These are phyloP conservation scores for Linepithema humile DNA, from an alignment of 1,140 invertebrate species.

Conservation along the genomic window DNA sequence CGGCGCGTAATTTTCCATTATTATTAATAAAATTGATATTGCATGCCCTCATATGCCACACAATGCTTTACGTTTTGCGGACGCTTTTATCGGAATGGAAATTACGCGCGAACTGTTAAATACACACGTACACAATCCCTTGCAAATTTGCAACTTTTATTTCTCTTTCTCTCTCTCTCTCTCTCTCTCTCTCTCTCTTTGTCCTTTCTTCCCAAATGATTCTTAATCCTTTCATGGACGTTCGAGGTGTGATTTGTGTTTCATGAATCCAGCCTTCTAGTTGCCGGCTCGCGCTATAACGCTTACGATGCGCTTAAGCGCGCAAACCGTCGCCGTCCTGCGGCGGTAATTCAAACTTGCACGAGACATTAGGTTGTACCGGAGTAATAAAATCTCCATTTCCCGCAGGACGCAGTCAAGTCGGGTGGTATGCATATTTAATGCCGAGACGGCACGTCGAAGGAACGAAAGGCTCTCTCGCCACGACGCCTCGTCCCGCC, in stretches of 20 bases:
- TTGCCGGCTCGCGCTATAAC: conserved; percentile 6
- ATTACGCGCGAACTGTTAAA: not conserved
- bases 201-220: not conserved
- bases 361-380: conserved; percentile 72
- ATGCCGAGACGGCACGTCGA: conserved; percentile 68
- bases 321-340: conserved; percentile 32
- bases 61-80: conserved; percentile 5
- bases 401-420: conserved; percentile 72
- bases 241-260: conserved; percentile 10
- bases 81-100: not conserved
- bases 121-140: not conserved
- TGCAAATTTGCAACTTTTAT: not conserved
- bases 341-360: conserved; percentile 71
- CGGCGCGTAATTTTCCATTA: conserved; percentile 37
- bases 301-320: conserved; percentile 55
- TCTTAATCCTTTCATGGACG: not conserved
- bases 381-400: conserved; percentile 75
- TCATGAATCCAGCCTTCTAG: not conserved
- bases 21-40: conserved; percentile 32
- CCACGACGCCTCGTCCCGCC: conserved; percentile 23
- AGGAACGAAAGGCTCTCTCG: conserved; percentile 58
- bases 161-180: not conserved
- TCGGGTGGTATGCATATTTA: conserved; percentile 72
- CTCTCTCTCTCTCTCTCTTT: too few relatives aligned
- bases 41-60: not conserved